Percentiles rank a stretch among this genome's conserved stretches.
Evolutionary conservation across 2,797 vertebrate species (phyloP).

Genomic region (Enteromius mattozi): DNA sequence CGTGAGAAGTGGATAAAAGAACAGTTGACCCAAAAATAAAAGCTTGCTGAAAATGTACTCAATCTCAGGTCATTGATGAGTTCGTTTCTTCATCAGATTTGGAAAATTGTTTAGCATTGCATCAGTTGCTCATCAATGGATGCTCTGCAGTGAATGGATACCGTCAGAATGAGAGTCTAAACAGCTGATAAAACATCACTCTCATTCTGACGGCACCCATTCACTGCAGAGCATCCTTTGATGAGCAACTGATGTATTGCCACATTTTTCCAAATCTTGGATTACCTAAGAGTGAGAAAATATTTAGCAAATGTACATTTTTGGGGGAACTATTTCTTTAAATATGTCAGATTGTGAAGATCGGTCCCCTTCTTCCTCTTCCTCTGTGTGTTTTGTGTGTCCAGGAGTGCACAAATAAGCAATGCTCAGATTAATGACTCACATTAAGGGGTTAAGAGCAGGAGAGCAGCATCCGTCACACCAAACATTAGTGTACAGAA

Average conservation of each 20-base stretch:
- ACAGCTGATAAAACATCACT: background rate
- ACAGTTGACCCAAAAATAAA: background rate
- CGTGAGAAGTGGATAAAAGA: background rate
- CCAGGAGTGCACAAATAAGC: slow-evolving; percentile 80
- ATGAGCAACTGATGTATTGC: background rate
- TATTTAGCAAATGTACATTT: background rate
- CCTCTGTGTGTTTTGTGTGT: background rate
- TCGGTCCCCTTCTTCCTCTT: background rate
- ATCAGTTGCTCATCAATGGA: background rate
- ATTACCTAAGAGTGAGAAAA: background rate
- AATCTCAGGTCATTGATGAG: no score
- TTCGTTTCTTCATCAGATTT: background rate
- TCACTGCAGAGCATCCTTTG: background rate
- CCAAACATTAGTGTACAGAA: background rate
- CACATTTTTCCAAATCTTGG: background rate
- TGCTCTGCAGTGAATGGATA: background rate
- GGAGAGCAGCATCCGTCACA: slow-evolving; percentile 55
- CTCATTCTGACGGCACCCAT: background rate
- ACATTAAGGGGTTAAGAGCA: slow-evolving; percentile 82
- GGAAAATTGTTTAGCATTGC: background rate
- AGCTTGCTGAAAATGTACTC: background rate
- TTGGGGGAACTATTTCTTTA: background rate
- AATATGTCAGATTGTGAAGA: background rate
- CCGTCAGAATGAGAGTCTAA: background rate
- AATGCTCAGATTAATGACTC: slow-evolving; percentile 84